phyloP scores from a whole-genome alignment of 2,113 vertebrate species.

The Toxostoma redivivum region DNA sequence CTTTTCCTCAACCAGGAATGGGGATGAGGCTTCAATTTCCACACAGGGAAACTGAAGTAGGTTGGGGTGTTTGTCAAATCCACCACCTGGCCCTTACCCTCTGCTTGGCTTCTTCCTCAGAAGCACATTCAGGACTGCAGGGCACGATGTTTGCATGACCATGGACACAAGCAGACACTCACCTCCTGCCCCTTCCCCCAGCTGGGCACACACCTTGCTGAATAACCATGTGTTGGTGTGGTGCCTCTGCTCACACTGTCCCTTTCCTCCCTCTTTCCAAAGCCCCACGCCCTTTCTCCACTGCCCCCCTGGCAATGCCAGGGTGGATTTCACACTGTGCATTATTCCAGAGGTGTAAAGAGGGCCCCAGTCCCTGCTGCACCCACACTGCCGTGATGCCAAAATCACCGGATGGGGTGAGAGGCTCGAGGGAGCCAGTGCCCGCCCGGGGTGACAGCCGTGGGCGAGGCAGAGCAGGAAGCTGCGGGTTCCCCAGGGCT shows the following conservation, averaged over 20 bases:
- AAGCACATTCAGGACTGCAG: background rate
- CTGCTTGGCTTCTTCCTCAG: background rate
- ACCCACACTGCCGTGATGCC: background rate
- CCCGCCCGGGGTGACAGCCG: background rate
- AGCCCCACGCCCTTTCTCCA: background rate
- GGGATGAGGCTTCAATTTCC: background rate
- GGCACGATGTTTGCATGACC: background rate
- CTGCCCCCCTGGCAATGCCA: background rate
- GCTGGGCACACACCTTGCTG: background rate
- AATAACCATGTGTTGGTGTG: rapidly evolving
- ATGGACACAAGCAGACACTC: background rate
- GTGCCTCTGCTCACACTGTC: background rate
- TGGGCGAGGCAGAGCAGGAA: background rate
- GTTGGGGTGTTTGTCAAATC: background rate
- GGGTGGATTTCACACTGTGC: background rate
- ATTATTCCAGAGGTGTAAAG: background rate
- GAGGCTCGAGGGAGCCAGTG: background rate
- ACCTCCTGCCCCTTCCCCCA: background rate
- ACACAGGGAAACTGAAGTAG: rapidly evolving
- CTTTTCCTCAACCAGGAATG: background rate
- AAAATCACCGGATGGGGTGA: background rate
- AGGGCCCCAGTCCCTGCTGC: background rate
- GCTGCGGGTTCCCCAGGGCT: background rate
- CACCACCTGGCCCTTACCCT: background rate
- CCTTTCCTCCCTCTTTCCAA: background rate